Conservation (phyloP, 2,797 vertebrate genomes). For the Notamacropus eugenii region DNA sequence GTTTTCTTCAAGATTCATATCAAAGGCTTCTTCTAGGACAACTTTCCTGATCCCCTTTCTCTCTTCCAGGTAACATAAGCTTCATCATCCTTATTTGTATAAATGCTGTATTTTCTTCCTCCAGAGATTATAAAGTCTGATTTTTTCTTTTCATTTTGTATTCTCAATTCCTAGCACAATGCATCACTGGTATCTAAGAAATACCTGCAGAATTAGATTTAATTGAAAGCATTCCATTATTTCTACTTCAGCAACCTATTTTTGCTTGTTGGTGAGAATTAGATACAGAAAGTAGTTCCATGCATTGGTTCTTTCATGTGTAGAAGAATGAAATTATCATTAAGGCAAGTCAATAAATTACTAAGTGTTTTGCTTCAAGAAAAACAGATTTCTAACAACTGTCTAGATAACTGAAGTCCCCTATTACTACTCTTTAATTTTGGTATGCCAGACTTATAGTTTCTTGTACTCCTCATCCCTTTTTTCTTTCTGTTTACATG, state of each 20-base stretch:
- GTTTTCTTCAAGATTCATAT: background rate
- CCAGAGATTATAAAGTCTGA: background rate
- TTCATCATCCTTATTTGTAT: background rate
- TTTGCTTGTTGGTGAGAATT: background rate
- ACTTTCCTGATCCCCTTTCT: background rate
- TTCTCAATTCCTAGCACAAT: background rate
- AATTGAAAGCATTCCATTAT: background rate
- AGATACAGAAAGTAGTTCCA: background rate
- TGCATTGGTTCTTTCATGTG: background rate
- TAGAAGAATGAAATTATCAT: background rate
- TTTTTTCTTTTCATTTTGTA: background rate
- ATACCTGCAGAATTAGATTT: background rate
- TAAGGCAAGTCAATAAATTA: background rate
- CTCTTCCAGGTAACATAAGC: background rate
- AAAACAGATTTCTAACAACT: background rate
- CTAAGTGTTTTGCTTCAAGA: background rate
- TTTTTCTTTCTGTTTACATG: background rate
- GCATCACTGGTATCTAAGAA: background rate
- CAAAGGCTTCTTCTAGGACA: background rate
- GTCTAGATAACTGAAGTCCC: background rate
- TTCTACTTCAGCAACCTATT: background rate
- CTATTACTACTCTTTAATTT: background rate
- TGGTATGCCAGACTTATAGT: background rate
- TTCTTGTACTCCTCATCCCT: background rate
- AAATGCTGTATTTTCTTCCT: background rate